Evolutionary conservation across 2,888 invertebrate genomes (phyloP).

Genomic region (Oegoconia quadripuncta): DNA sequence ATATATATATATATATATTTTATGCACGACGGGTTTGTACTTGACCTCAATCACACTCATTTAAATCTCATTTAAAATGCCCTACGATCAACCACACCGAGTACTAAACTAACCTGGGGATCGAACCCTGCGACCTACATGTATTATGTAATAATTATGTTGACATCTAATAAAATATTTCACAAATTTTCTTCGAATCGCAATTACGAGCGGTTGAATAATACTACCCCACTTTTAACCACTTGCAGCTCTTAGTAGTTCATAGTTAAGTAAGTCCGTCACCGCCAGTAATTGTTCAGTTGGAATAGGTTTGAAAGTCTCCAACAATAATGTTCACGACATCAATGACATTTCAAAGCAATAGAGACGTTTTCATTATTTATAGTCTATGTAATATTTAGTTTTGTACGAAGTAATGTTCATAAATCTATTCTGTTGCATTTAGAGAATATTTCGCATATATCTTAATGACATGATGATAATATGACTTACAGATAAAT

Average conservation of each 20-base stretch:
- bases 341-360: slow-evolving; percentile 28
- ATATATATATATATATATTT: too few relatives aligned
- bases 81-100: too few relatives aligned
- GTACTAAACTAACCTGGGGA: too few relatives aligned
- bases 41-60: too few relatives aligned
- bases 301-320: too few relatives aligned
- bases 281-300: slow-evolving; percentile 28
- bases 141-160: too few relatives aligned
- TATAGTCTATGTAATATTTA: slow-evolving; percentile 18
- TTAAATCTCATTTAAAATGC: too few relatives aligned
- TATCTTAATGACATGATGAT: background rate
- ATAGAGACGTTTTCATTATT: slow-evolving; percentile 29
- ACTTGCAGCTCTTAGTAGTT: slow-evolving; percentile 5
- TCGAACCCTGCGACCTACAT: too few relatives aligned
- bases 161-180: too few relatives aligned
- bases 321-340: slow-evolving; percentile 24
- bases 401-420: background rate
- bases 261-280: slow-evolving; percentile 15
- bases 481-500: too few relatives aligned
- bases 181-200: too few relatives aligned
- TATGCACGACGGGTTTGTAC: too few relatives aligned
- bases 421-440: background rate
- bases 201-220: background rate
- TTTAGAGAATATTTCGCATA: background rate
- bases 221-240: slow-evolving; percentile 10